Evolutionary conservation across 2,113 vertebrate genomes (phyloP), one percentile per base, ranked within the genome.

Genomic region (Malurus cyaneus): DNA sequence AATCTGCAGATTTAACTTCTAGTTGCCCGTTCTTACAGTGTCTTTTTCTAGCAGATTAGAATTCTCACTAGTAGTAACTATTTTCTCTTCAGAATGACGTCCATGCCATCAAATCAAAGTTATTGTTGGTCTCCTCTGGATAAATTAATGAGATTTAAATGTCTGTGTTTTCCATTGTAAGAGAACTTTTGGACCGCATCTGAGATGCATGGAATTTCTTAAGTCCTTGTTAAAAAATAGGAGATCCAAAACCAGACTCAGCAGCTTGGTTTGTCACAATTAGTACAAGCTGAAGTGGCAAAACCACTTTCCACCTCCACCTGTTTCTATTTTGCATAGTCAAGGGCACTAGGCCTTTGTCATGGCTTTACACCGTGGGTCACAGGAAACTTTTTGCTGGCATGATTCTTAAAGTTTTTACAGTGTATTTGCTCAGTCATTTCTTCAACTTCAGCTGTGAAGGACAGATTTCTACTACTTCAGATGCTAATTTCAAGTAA

Each of bases 331-430:
- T 74, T 90, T 70, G 3, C 26, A 56, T 6, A 13, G 86, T 86
- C 34, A 88, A 62, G 28, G 29, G 0, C 31, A n/a, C 7, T 49
- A 39, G 21, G 34, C 12, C 29, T 86, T 89, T 93, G 12, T 42
- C 0, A 0, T 39, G 59, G 50, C n/a, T 88, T 80, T 70, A 69
- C 34, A 34, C 28, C 73, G 39, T 67, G 60, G 21, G 5, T 89
- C 7, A 34, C 0, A 0, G 18, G 28, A 12, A 82, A 26, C 10
- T 32, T 53, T 82, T 66, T 4, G 0, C 60, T 46, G 59, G 34
- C 36, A 20, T 29, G 8, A 73, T 50, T 86, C 54, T 28, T 54
- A 70, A 77, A 70, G 3, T 15, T 52, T 66, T 70, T 54, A 18
- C 28, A 62, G 12, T 47, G 24, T 72, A n/a, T 77, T 82, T 3